Percentiles rank a stretch among this genome's conserved stretches.
Conservation (phyloP, 2,797 vertebrate species). For the Pangasius sanitwongsei region DNA sequence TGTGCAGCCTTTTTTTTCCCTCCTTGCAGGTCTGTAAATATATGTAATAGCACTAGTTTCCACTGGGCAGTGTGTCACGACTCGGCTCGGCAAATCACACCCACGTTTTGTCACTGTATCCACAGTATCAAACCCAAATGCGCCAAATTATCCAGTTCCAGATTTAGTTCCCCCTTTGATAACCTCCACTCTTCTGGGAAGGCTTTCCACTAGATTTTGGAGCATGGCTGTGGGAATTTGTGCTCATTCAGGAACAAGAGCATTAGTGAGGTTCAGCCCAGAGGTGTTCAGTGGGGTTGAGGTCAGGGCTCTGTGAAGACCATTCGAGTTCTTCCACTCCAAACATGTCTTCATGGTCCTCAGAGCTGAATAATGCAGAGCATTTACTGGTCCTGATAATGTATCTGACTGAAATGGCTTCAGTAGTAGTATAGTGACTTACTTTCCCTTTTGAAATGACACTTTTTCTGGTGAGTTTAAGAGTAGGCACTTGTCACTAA, state of each 20-base stretch:
- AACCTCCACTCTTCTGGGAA: not conserved
- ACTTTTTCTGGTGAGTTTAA: not conserved
- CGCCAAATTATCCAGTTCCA: too few species aligned
- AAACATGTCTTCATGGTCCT: not conserved
- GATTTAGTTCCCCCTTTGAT: not conserved
- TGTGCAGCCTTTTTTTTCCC: not conserved
- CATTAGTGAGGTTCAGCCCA: not conserved
- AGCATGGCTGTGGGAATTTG: not conserved
- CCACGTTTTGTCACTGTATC: too few species aligned
- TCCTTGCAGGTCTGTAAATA: not conserved
- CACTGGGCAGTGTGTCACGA: too few species aligned
- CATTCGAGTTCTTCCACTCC: too few species aligned
- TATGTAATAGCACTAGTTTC: not conserved
- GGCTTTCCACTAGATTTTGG: not conserved
- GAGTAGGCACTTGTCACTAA: not conserved
- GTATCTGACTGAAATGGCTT: not conserved
- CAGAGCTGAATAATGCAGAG: not conserved
- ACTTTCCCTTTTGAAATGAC: not conserved
- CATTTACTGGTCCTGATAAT: not conserved
- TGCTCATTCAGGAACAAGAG: not conserved
- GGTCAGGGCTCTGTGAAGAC: too few species aligned
- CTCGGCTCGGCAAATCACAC: too few species aligned
- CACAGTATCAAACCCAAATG: too few species aligned
- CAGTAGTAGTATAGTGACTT: not conserved
- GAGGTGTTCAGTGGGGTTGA: not conserved